Evolutionary conservation across 2,888 invertebrate species (phyloP).

Genomic region (Marasmarcha lunaedactyla): DNA sequence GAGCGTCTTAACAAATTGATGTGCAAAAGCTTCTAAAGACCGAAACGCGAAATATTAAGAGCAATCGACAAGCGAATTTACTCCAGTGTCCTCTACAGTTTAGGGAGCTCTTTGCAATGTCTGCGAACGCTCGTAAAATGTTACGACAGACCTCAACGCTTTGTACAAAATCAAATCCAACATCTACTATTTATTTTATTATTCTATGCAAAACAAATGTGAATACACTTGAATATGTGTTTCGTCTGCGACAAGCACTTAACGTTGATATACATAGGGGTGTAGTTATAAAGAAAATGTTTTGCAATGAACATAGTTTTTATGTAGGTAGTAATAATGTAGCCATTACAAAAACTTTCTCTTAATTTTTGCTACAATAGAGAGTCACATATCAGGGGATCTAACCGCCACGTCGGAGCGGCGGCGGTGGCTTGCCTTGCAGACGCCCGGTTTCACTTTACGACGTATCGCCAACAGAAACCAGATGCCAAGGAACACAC

Average conservation of each 20-base stretch:
- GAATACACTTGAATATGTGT: neutral
- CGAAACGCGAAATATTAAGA: no score
- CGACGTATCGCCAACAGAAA: slow-evolving; percentile 30
- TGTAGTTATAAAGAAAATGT: no score
- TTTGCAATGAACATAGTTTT: no score
- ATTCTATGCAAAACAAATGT: neutral
- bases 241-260: neutral
- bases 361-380: no score
- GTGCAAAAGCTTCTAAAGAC: no score
- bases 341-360: no score
- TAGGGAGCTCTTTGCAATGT: slow-evolving; percentile 17
- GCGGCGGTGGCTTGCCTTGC: no score
- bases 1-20: no score
- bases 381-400: no score
- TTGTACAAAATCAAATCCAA: slow-evolving; percentile 11
- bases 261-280: no score
- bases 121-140: slow-evolving; percentile 18
- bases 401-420: no score
- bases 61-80: slow-evolving; percentile 16
- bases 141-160: slow-evolving; percentile 18
- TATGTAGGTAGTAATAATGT: no score
- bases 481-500: slow-evolving; percentile 41
- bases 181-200: neutral
- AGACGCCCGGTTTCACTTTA: neutral
- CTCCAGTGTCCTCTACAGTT: slow-evolving; percentile 17